Base-by-base conservation (phyloP, 2,113 vertebrate species). In the Scophthalmus maximus region DNA sequence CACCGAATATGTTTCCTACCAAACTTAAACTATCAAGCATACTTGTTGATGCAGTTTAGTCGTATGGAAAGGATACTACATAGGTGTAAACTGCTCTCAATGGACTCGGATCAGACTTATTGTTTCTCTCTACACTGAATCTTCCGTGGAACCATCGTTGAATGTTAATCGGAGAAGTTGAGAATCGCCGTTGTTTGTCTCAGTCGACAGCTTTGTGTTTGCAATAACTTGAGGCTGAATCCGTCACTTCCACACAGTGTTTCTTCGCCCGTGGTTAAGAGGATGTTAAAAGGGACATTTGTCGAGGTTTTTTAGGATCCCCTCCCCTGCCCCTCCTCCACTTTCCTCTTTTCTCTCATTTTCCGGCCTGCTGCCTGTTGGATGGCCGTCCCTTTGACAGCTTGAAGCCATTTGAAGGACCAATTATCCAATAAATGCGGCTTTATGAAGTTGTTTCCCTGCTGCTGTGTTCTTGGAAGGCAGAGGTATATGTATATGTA, bases 351-450 rank as follows among this genome's bases (percentile, higher is more conserved):
- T 72, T 79, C 67, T 76, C 82, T 72, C 68, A 79, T 85, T 88
- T 89, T 86, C 86, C 75, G 63, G 78, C 79, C 78, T 65, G 83
- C 87, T 88, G 85, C 85, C 86, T 88, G 82, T 88, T 89, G 87
- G 88, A 85, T 83, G 83, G 87, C 87, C 89, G 53, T 92, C 79
- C n/a, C 87, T 84, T 68, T 79, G 66, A 86, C 91, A 92, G 87
- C 91, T 88, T 87, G 88, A 89, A 92, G 89, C 91, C 89, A 90
- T 93, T 90, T 84, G 50, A 88, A 89, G 89, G 81, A 82, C 79
- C 91, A 90, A 92, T 94, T 90, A 92, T 92, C 89, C 89, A 91
- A 90, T 93, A 92, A 90, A 93, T 92, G 89, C 56, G 53, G 81
- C 84, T 91, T 93, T 89, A 90, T 91, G 84, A 90, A 91, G 91